Evolutionary conservation across 2,888 invertebrate species (phyloP).

Genomic region (Empis stercorea): DNA sequence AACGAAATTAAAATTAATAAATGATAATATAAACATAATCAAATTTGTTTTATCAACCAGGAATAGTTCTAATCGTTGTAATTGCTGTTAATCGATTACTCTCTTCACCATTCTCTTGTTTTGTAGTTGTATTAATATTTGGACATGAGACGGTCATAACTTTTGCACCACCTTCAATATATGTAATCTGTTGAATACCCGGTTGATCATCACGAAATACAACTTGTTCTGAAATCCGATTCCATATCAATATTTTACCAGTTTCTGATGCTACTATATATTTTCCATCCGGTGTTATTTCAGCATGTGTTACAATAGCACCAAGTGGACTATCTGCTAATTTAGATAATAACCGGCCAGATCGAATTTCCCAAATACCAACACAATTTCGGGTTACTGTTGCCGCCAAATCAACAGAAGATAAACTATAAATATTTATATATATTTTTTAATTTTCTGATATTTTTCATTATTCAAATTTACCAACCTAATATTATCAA

Average conservation of each 20-base stretch:
- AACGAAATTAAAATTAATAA: conserved; percentile 14
- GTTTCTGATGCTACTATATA: conserved; percentile 83
- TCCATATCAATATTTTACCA: conserved; percentile 83
- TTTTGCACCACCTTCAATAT: conserved; percentile 34
- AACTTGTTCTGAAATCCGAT: conserved; percentile 56
- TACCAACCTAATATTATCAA: conserved; percentile 75
- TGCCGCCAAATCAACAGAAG: conserved; percentile 69
- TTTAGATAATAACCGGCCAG: conserved; percentile 72
- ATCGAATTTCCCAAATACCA: conserved; percentile 85
- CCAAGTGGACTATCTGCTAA: conserved; percentile 84
- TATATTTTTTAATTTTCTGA: background rate
- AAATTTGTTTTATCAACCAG: conserved; percentile 44
- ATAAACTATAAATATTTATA: conserved; percentile 43
- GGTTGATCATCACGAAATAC: conserved; percentile 62
- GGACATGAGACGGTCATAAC: conserved; percentile 34
- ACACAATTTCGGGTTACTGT: conserved; percentile 91
- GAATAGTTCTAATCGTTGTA: conserved; percentile 56
- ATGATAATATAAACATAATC: too few relatives aligned
- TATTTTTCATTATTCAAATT: background rate
- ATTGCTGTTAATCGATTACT: conserved; percentile 48
- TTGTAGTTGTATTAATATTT: conserved; percentile 38
- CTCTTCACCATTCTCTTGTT: conserved; percentile 43
- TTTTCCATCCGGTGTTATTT: conserved; percentile 72
- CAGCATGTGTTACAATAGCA: conserved; percentile 87
- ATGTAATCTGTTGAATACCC: conserved; percentile 35